A percentile compares a stretch with the other conserved stretches of the same genome.
These are phyloP conservation scores for Pangasius krempfi DNA, from an alignment of 2,797 vertebrate species.

Conservation along the genomic window DNA sequence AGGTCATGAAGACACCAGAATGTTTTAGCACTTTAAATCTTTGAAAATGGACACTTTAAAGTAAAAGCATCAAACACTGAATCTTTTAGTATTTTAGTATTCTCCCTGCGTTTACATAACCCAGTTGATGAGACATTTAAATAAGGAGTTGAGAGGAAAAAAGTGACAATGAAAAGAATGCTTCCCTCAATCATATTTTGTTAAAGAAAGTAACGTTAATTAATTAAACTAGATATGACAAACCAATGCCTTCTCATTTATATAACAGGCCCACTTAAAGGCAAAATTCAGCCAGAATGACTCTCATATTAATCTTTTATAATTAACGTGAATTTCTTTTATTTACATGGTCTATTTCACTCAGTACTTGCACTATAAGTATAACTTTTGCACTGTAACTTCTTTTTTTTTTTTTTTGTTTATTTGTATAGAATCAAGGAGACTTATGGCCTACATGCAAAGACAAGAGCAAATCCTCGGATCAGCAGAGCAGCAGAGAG, in stretches of 20 bases:
- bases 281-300: background rate
- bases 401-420: background rate
- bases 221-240: background rate
- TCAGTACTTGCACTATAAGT: background rate
- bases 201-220: slow-evolving; percentile 14
- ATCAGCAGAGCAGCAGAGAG: slow-evolving; percentile 74
- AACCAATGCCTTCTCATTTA: background rate
- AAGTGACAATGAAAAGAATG: background rate
- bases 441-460: slow-evolving; percentile 75
- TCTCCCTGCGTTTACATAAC: background rate
- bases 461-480: slow-evolving; percentile 71
- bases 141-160: background rate
- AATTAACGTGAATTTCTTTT: slow-evolving; percentile 5
- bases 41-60: slow-evolving; percentile 11
- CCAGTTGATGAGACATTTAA: slow-evolving; percentile 4
- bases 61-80: slow-evolving; percentile 7
- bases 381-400: background rate
- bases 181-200: background rate
- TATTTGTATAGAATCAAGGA: slow-evolving; percentile 75
- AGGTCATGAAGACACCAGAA: background rate
- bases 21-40: background rate
- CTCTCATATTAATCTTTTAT: background rate
- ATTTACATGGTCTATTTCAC: background rate
- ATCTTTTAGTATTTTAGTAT: background rate
- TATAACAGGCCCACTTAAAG: background rate